A percentile compares a stretch with the other conserved stretches of the same genome.
Evolutionary conservation across 2,797 vertebrate species (phyloP).

Genomic region (Aphelocoma californica): DNA sequence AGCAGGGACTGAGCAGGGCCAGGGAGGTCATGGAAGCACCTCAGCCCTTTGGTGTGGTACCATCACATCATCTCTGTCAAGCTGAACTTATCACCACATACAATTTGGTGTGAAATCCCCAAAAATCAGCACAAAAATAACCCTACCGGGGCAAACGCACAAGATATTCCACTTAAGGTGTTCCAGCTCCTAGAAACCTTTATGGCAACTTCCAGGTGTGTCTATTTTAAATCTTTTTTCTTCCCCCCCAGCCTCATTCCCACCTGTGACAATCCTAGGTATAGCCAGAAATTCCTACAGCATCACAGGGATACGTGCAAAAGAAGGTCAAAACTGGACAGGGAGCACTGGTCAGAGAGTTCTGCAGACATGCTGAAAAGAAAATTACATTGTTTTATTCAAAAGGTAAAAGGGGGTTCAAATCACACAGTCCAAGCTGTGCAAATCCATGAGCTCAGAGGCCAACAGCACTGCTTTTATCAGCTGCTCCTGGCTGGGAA

Average conservation of each 20-base stretch:
- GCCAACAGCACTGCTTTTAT: background rate
- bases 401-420: background rate
- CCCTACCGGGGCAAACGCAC: fast-evolving
- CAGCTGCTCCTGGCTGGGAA: background rate
- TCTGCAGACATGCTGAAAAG: background rate
- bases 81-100: fast-evolving
- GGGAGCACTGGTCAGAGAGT: background rate
- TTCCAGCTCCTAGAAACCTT: background rate
- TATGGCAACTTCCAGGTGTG: background rate
- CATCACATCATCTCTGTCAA: background rate
- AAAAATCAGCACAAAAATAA: background rate
- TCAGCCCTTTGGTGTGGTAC: background rate
- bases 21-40: background rate
- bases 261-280: background rate
- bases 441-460: background rate
- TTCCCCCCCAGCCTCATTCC: background rate
- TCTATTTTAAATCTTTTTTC: background rate
- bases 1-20: background rate
- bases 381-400: background rate
- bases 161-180: background rate
- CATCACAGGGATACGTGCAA: background rate
- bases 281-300: background rate
- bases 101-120: background rate
- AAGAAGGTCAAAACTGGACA: background rate
- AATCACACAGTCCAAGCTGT: background rate